A percentile compares a stretch with the other conserved stretches of the same genome.
These are phyloP conservation scores for Mactra quadrangularis DNA, from an alignment of 1,140 invertebrate genomes.

Conservation along the genomic window DNA sequence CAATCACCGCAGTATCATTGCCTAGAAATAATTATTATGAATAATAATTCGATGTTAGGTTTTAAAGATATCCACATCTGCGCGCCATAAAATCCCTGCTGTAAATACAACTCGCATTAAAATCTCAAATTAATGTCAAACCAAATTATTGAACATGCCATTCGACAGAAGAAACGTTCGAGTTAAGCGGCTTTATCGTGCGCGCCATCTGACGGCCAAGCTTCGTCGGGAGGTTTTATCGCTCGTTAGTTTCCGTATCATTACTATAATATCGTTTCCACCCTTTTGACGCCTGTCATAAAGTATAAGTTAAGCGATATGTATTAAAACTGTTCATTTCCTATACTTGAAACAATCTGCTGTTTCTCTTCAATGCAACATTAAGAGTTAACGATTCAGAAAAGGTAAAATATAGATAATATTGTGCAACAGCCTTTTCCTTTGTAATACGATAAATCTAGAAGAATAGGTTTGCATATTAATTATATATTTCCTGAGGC, in stretches of 20 bases:
- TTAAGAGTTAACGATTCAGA: too few species aligned
- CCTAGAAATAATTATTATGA: slow-evolving; percentile 15
- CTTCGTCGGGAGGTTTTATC: slow-evolving; percentile 43
- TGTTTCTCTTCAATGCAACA: too few species aligned
- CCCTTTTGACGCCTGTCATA: slow-evolving; percentile 62
- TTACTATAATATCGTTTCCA: slow-evolving; percentile 44
- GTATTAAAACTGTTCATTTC: slow-evolving; percentile 1
- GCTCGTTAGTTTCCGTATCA: slow-evolving; percentile 45
- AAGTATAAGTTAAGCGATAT: slow-evolving; percentile 43
- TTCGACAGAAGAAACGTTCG: slow-evolving; percentile 32
- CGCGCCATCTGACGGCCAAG: slow-evolving; percentile 45
- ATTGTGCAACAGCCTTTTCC: too few species aligned
- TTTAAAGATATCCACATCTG: slow-evolving; percentile 63
- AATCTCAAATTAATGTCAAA: slow-evolving; percentile 64
- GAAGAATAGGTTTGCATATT: too few species aligned
- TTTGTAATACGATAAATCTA: too few species aligned
- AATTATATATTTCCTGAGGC: too few species aligned
- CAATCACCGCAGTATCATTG: slow-evolving; percentile 39
- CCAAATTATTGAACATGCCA: slow-evolving; percentile 49
- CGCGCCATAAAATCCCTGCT: slow-evolving; percentile 62
- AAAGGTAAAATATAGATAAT: too few species aligned
- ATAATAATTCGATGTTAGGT: slow-evolving; percentile 60
- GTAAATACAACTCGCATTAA: slow-evolving; percentile 61
- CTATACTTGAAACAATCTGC: too few species aligned
- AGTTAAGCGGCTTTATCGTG: slow-evolving; percentile 41